Base-by-base conservation (phyloP, 37 sponge, comb jelly and placozoan species). In the Aphrocallistes beatrix region DNA sequence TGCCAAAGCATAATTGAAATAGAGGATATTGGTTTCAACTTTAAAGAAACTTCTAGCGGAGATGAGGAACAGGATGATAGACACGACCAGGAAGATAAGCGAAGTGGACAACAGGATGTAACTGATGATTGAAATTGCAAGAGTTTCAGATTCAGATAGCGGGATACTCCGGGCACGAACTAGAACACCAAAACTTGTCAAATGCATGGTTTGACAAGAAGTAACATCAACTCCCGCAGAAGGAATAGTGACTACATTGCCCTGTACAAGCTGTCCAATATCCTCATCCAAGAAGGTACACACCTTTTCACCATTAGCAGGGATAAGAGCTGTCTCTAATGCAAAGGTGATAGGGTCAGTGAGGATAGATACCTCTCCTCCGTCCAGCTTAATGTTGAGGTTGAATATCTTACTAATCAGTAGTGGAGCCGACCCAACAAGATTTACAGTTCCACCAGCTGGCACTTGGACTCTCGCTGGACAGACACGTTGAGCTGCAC, bases 21-120 rank as follows among this genome's bases (percentile, higher is more conserved):
- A 60, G 75, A 60, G 75, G n/a, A 60, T 60, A 28, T 60, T 60
- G 17, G 34, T 60, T 60, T 60, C 75, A 60, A 60, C 75, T 13
- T 60, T 60, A 30, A 60, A 60, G 75, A 60, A 60, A 8, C n/a
- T 60, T 60, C n/a, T 60, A 21, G 75, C 8, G n/a, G 75, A 21
- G 8, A 60, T 13, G 10, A 60, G n/a, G 34, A 60, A 60, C 28
- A 60, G n/a, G 25, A 60, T 60, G 21, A 60, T 60, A 1, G 75
- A 60, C 10, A 60, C 21, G n/a, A 60, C 75, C 34, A 60, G n/a
- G 75, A 60, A 60, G 8, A 60, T 60, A 1, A 60, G 75, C 3
- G 75, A 60, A 6, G n/a, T 60, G 3, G 75, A 60, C 75, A 60
- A 28, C 75, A 60, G 34, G 6, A 60, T 13, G n/a, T 60, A 60